Evolutionary conservation across 1,140 invertebrate species (phyloP), one percentile per base, ranked within the genome.

Genomic region (Pachyrhynchus sulphureomaculatus): DNA sequence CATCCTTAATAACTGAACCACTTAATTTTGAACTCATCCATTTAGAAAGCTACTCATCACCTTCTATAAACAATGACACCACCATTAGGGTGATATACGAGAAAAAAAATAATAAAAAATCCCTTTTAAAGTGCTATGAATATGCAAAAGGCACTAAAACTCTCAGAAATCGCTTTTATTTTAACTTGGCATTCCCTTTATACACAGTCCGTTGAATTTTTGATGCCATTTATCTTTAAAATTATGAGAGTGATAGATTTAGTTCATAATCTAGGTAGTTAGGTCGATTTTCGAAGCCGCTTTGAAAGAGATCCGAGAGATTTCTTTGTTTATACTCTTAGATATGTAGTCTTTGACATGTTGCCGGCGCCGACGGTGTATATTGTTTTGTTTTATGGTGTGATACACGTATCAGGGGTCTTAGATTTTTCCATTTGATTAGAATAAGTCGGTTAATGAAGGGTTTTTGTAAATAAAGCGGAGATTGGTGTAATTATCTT

Each of bases 211-310:
- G 55, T 57, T 64, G 54, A 9, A 37, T 49, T 47, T 51, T 34
- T 53, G 62, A 57, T 64, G 62, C 48, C 32, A 64, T 64, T 64
- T 64, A 64, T 64, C 62, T 64, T 15, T 52, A 29, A 59, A 64
- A 52, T 56, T 64, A 52, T 57, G 62, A 64, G 54, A 53, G 62
- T 64, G 62, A 64, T 64, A 64, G 62, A 64, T 64, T 58, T 33
- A 23, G 62, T 57, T 52, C 48, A 4, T 58, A 64, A 64, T 64
- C 62, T 64, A 53, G 55, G 49, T 36, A 64, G 48, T 42, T 42
- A 26, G 54, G 45, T 34, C 48, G 37, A 23, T 29, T 52, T 49
- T 58, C 15, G n/a, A 15, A 29, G 21, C 32, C 32, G n/a, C 47
- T 15, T 49, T 56, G 42, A 62, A 62, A 62, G 47, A 62, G 60